A percentile compares a stretch with the other conserved stretches of the same genome.
Conservation (phyloP, 2,888 invertebrate genomes). For the Aphrophora alni region DNA sequence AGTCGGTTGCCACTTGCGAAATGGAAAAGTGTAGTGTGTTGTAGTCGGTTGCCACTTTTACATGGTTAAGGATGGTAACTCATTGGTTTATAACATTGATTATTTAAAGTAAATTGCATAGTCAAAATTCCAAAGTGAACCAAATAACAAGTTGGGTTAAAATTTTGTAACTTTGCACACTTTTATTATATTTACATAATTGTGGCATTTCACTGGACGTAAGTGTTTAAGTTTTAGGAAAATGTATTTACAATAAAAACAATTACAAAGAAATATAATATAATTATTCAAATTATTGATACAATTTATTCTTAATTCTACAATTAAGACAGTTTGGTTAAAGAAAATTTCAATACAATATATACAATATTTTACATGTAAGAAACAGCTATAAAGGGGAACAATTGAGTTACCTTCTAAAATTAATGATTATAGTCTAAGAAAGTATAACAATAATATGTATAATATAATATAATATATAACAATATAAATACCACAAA, state of each 20-base stretch:
- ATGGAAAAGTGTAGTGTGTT: no score
- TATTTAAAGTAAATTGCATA: no score
- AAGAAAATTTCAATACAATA: constrained; percentile 28
- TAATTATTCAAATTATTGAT: constrained; percentile 19
- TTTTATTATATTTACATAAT: no score
- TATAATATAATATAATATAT: neutral
- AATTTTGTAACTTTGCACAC: no score
- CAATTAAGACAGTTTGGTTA: constrained; percentile 26
- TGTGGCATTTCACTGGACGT: no score
- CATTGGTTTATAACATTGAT: no score
- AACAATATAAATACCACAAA: neutral
- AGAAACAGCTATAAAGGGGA: neutral
- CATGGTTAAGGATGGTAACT: no score
- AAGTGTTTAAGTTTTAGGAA: no score
- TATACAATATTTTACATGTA: constrained; percentile 35
- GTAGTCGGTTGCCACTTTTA: no score
- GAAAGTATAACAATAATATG: neutral
- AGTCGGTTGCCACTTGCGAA: no score
- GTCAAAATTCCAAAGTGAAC: no score
- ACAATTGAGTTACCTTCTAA: neutral
- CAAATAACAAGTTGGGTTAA: no score
- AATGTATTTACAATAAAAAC: neutral
- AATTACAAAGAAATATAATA: constrained; percentile 38
- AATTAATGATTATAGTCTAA: neutral
- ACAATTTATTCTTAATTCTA: constrained; percentile 33